These are phyloP conservation scores for Drosophila subsilvestris DNA, from an alignment of 2,888 invertebrate genomes.

Conservation along the genomic window DNA sequence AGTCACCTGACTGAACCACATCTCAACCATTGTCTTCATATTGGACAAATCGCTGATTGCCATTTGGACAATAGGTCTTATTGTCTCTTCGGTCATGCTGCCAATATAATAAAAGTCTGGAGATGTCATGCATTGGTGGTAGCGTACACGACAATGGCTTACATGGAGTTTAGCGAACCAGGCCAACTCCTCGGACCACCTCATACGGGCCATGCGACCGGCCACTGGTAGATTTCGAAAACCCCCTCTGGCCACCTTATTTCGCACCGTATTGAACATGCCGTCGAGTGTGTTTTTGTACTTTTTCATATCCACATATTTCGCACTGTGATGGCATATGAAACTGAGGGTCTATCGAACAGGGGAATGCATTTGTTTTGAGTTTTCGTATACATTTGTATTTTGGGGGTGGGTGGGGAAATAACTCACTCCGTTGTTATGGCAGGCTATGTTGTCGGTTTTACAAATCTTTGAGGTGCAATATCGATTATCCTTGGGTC, in stretches of 20 bases:
- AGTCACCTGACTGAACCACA: slow-evolving; percentile 11
- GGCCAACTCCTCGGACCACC: slow-evolving; percentile 48
- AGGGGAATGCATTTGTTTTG: neutral
- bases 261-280: slow-evolving; percentile 42
- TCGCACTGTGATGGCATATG: neutral
- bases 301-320: neutral
- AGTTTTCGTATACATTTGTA: neutral
- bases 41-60: neutral
- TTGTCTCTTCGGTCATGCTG: slow-evolving; percentile 17
- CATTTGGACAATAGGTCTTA: neutral
- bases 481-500: neutral
- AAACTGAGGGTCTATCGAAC: slow-evolving; percentile 8
- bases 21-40: neutral
- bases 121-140: slow-evolving; percentile 24
- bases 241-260: slow-evolving; percentile 43
- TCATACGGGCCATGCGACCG: slow-evolving; percentile 49
- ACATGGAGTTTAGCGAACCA: slow-evolving; percentile 40
- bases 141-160: slow-evolving; percentile 6
- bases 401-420: no score
- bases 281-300: neutral
- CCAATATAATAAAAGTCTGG: slow-evolving; percentile 24
- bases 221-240: slow-evolving; percentile 40
- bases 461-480: slow-evolving; percentile 35
- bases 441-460: slow-evolving; percentile 36
- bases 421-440: slow-evolving; percentile 32